These are phyloP conservation scores for Hystrix brachyura DNA, from an alignment of 2,113 vertebrate genomes.

Conservation along the genomic window DNA sequence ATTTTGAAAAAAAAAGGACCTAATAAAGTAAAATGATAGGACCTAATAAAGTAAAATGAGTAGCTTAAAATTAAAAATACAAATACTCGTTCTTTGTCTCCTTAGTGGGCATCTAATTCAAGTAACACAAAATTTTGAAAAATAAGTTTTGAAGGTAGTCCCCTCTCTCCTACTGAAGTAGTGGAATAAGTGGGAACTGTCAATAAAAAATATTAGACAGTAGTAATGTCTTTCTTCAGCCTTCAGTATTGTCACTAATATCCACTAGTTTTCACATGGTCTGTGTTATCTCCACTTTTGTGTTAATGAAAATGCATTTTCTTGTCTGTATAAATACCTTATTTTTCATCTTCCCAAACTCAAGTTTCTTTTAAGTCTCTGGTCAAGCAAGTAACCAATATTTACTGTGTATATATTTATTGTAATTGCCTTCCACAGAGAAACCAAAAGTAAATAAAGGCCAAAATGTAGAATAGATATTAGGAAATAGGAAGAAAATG, in stretches of 20 bases:
- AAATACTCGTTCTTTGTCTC: not conserved
- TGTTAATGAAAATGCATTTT: not conserved
- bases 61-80: conserved; percentile 67
- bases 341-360: not conserved
- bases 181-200: not conserved
- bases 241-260: not conserved
- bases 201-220: not conserved
- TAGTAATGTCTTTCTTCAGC: conserved; percentile 22
- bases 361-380: conserved; percentile 15
- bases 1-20: conserved; percentile 65
- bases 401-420: not conserved
- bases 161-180: not conserved
- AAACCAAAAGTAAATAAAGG: not conserved
- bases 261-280: not conserved
- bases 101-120: not conserved
- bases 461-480: not conserved
- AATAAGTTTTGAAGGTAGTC: conserved; percentile 30
- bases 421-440: not conserved
- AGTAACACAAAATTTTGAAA: conserved; percentile 16
- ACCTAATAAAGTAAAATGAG: conserved; percentile 62
- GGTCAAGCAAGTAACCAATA: not conserved
- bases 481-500: not conserved
- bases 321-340: not conserved
- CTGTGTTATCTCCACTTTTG: not conserved
- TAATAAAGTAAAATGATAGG: conserved; percentile 63